phyloP scores from a whole-genome alignment of 2,888 invertebrate genomes.

The Sinotaia quadrata region DNA sequence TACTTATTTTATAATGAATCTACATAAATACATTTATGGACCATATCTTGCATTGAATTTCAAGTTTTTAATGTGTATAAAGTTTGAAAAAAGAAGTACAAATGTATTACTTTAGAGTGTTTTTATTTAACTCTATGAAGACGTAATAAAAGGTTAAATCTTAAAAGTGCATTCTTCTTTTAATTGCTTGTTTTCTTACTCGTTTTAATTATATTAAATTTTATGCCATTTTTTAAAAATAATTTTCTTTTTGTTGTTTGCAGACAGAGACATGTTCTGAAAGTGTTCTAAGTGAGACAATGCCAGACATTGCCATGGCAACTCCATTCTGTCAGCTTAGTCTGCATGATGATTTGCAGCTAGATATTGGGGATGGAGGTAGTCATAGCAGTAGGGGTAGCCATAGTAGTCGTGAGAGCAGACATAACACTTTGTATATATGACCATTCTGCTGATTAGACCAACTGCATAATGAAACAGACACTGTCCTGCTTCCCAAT shows the following conservation, averaged over 20 bases:
- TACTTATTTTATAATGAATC: background rate
- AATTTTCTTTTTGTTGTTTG: slow-evolving; percentile 13
- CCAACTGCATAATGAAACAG: too few species aligned
- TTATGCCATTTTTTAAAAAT: background rate
- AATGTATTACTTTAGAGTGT: too few species aligned
- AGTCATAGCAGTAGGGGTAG: slow-evolving; percentile 44
- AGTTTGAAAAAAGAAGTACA: too few species aligned
- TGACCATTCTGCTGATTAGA: too few species aligned
- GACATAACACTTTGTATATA: slow-evolving; percentile 30
- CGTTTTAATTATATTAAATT: background rate
- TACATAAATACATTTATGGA: too few species aligned
- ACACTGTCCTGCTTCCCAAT: too few species aligned
- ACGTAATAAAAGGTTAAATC: too few species aligned
- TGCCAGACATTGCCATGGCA: slow-evolving; percentile 89
- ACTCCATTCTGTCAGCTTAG: slow-evolving; percentile 80
- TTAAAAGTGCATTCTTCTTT: background rate
- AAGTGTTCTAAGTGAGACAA: slow-evolving; percentile 84
- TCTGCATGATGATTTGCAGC: slow-evolving; percentile 77
- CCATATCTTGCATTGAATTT: too few species aligned
- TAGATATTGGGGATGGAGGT: slow-evolving; percentile 84
- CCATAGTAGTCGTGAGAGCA: slow-evolving; percentile 17
- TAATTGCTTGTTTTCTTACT: background rate
- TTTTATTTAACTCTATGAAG: too few species aligned
- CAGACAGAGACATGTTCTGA: slow-evolving; percentile 77
- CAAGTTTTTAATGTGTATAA: too few species aligned